Base-by-base conservation (phyloP, 2,113 vertebrate species). In the Silurus glanis region DNA sequence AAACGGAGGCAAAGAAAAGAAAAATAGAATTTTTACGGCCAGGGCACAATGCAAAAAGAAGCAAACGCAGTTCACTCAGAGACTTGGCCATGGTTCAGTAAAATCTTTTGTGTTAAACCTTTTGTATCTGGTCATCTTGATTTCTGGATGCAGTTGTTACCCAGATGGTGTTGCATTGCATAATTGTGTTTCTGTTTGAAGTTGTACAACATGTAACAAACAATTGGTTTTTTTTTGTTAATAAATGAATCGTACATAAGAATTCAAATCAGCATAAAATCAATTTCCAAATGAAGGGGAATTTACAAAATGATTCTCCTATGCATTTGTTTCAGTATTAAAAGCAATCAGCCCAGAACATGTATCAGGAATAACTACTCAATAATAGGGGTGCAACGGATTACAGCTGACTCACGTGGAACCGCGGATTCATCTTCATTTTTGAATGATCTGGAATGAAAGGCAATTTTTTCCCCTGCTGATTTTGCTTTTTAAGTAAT, bases 1-100 rank as follows among this genome's bases (percentile, higher is more conserved):
- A 98, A 94, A 96, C 93, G 0, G 97, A 97, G 93, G 96, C 97
- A 8, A 97, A 95, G 91, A 99, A 99, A 91, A 96, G 97, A 89
- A 99, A 99, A 92, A 96, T 96, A 0, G 97, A 97, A 87, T 95
- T 96, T 83, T 91, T 98, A 12, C 95, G 95, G 49, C 96, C 97
- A 0, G 92, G 92, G 47, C 96, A 97, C 89, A 99, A 97, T 92
- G 96, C 97, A 25, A 99, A 99, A 93, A 97, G 94, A 91, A 93
- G 93, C 0, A 95, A 96, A 83, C 93, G 94, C 86, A 94, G 95
- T 0, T 87, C 94, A 0, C 95, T 98, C 69, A 97, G 95, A 90
- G 96, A 98, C 71, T 91, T 99, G 88, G 98, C 98, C 8, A 96
- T 99, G 89, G 94, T 99, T 87, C 94, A 97, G 90, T 98, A 86